Evolutionary conservation across 1,140 invertebrate species (phyloP), one percentile per base, ranked within the genome.

Genomic region (Aculops lycopersici): DNA sequence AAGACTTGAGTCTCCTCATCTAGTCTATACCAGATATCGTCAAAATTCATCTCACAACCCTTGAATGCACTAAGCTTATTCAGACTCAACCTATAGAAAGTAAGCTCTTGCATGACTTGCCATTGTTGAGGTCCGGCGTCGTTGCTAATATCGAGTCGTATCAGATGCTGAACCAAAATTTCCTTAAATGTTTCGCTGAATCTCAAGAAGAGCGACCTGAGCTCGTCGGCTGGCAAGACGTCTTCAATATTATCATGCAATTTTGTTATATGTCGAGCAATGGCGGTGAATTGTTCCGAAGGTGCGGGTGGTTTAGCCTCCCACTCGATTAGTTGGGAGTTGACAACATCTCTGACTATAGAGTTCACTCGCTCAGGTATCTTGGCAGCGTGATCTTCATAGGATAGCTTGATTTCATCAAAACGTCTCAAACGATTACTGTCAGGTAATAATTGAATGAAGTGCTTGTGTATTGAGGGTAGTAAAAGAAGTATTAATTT

Each of bases 71-170:
- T 36, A 36, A 47, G 42, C 20, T 48, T 48, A 19, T 74, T 71
- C 45, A 92, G 63, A 47, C 78, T 86, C 58, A 88, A 76, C 44
- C 83, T 65, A 58, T 92, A 95, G 62, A 90, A 92, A 37, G 76
- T 79, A 50, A 92, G 60, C 64, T 95, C 86, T 18, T 80, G 79
- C 19, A 74, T 86, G 3, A 92, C 84, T 59, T 55, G 70, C 68
- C 83, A 84, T 56, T 94, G 83, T 52, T 88, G 77, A 1, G 86
- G 83, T 21, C 83, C 81, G 35, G 83, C 84, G 59, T 94, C 80
- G 49, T 83, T 86, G 17, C 72, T 69, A 45, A 94, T 78, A 53
- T 80, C 79, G 59, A 86, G 70, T 55, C 71, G 72, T 0, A 67
- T 50, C 41, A 94, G 56, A 50, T 84, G 77, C 48, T 81, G 68